Conservation (phyloP, 2,888 invertebrate genomes). For the Dorcus hopei region DNA sequence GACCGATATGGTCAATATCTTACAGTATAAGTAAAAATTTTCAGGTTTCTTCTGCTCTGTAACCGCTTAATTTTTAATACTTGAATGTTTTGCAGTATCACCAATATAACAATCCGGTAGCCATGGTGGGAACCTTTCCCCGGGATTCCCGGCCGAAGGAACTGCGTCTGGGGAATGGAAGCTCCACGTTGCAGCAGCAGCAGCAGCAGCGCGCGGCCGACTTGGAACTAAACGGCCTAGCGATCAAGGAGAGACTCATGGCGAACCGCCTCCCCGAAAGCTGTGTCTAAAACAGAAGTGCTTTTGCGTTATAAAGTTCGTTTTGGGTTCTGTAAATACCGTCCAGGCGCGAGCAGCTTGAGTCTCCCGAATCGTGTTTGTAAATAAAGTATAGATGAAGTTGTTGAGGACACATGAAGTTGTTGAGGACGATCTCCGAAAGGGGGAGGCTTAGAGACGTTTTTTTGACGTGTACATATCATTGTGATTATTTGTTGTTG, state of each 20-base stretch:
- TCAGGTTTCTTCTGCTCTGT: too few relatives aligned
- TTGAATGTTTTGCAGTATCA: slow-evolving; percentile 40
- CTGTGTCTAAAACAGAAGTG: slow-evolving; percentile 64
- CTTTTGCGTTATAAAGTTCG: not conserved
- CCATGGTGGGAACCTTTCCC: slow-evolving; percentile 56
- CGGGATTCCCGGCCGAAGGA: slow-evolving; percentile 55
- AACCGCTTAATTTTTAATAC: not conserved
- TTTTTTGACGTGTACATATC: not conserved
- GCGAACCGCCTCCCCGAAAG: slow-evolving; percentile 85
- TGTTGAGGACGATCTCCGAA: not conserved
- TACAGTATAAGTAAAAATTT: too few relatives aligned
- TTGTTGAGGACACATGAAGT: not conserved
- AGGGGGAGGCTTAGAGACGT: too few relatives aligned
- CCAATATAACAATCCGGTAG: slow-evolving; percentile 55
- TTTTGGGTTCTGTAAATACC: slow-evolving; percentile 25
- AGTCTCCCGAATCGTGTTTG: not conserved
- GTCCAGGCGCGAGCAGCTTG: slow-evolving; percentile 25
- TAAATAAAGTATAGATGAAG: not conserved
- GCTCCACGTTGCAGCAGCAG: slow-evolving; percentile 49
- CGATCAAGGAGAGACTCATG: slow-evolving; percentile 83
- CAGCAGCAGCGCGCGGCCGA: slow-evolving; percentile 34
- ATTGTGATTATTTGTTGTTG: not conserved
- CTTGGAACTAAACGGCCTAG: slow-evolving; percentile 71
- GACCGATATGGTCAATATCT: too few relatives aligned
- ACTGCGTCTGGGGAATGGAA: slow-evolving; percentile 51